These are phyloP conservation scores for Harlomillsia oculata DNA, from an alignment of 1,140 invertebrate species.

Conservation along the genomic window DNA sequence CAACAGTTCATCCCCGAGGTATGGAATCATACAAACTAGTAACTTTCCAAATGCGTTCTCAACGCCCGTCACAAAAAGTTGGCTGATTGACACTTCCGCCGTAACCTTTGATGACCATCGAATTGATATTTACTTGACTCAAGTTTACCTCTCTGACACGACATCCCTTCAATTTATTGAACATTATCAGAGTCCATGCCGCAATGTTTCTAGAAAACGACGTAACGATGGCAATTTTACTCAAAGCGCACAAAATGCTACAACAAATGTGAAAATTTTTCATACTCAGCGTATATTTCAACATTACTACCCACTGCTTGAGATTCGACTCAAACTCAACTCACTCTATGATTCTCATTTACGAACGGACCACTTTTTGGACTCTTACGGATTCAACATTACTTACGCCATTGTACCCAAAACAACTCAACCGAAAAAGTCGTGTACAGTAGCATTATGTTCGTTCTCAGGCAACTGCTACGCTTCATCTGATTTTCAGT, in stretches of 20 bases:
- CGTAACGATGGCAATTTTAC: slow-evolving; percentile 47
- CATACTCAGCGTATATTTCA: background rate
- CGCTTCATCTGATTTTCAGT: slow-evolving; percentile 39
- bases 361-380: slow-evolving; percentile 64
- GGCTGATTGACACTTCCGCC: slow-evolving; percentile 68
- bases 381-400: slow-evolving; percentile 85
- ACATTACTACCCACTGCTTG: slow-evolving; percentile 59
- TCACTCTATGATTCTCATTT: slow-evolving; percentile 70
- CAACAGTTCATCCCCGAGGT: background rate
- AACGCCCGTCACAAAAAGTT: slow-evolving; percentile 70
- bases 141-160: slow-evolving; percentile 60
- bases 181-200: slow-evolving; percentile 48
- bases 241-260: slow-evolving; percentile 61
- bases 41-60: slow-evolving; percentile 67
- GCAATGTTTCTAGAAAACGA: slow-evolving; percentile 26
- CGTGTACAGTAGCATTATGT: slow-evolving; percentile 67
- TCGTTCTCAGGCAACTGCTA: slow-evolving; percentile 74
- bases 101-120: background rate
- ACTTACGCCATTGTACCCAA: slow-evolving; percentile 64
- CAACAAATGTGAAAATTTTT: slow-evolving; percentile 45
- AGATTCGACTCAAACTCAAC: slow-evolving; percentile 63
- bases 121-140: slow-evolving; percentile 76
- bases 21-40: slow-evolving; percentile 64
- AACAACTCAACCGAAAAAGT: slow-evolving; percentile 45
- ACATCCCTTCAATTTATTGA: slow-evolving; percentile 70